These are phyloP conservation scores for Phasia obesa DNA, from an alignment of 2,888 invertebrate species.

Conservation along the genomic window DNA sequence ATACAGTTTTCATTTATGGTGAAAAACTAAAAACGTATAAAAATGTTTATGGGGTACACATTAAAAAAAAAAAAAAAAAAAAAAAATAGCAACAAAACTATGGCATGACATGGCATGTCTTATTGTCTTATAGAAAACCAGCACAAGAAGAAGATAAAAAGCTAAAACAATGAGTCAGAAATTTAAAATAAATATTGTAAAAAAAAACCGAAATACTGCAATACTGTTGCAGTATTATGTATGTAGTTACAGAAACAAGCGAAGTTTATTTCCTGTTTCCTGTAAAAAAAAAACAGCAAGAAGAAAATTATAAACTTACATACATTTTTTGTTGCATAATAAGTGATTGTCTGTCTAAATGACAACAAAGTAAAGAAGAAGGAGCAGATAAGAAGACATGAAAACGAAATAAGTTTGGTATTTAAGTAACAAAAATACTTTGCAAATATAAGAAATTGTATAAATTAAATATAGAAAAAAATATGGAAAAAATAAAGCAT, in stretches of 20 bases:
- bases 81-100: too few species aligned
- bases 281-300: slow-evolving; percentile 8
- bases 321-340: neutral
- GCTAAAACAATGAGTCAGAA: slow-evolving; percentile 53
- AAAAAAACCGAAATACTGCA: slow-evolving; percentile 53
- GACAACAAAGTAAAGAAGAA: neutral
- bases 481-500: neutral
- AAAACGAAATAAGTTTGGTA: slow-evolving; percentile 4
- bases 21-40: slow-evolving; percentile 1
- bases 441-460: neutral
- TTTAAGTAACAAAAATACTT: neutral
- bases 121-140: slow-evolving; percentile 49
- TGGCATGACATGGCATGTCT: slow-evolving; percentile 44
- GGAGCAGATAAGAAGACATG: neutral
- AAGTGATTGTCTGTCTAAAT: neutral
- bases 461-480: neutral
- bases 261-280: slow-evolving; percentile 70
- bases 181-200: neutral
- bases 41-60: slow-evolving; percentile 16
- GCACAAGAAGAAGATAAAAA: neutral
- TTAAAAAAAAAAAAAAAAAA: too few species aligned
- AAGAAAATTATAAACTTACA: slow-evolving; percentile 20
- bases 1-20: too few species aligned
- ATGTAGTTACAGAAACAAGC: slow-evolving; percentile 62
- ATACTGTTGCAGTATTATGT: slow-evolving; percentile 63